These are phyloP conservation scores for Pangasius macronema DNA, from an alignment of 2,797 vertebrate species.

Conservation along the genomic window DNA sequence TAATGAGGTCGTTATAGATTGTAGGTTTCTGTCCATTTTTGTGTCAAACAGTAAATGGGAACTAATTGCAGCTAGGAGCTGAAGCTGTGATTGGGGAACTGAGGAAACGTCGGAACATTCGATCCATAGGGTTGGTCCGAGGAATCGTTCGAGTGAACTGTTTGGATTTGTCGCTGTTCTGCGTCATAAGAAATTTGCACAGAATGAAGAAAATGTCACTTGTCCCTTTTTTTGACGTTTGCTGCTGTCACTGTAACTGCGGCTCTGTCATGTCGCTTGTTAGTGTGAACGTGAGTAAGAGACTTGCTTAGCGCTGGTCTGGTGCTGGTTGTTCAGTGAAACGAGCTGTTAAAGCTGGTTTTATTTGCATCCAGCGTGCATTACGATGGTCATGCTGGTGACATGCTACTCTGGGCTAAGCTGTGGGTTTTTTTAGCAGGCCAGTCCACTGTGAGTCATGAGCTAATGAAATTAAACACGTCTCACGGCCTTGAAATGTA, in stretches of 20 bases:
- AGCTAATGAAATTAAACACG: slow-evolving; percentile 56
- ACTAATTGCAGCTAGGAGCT: neutral
- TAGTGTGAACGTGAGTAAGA: neutral
- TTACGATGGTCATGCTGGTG: neutral
- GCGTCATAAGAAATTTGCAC: too few species aligned
- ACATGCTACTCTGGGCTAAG: neutral
- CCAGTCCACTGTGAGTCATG: slow-evolving; percentile 41
- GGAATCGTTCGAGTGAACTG: neutral
- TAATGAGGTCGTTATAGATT: neutral
- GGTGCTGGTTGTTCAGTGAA: neutral
- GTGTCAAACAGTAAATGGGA: neutral
- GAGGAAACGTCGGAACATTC: neutral
- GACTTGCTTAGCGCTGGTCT: neutral
- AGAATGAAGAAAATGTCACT: neutral
- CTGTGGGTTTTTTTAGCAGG: neutral
- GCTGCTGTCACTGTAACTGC: neutral
- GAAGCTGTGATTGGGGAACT: neutral
- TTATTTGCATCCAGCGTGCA: neutral
- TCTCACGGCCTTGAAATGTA: slow-evolving; percentile 47
- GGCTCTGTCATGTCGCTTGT: neutral
- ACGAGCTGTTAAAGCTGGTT: neutral
- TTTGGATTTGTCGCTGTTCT: neutral
- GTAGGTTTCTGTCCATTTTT: neutral
- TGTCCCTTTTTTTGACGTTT: neutral
- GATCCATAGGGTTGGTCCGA: neutral